phyloP scores from a whole-genome alignment of 2,113 vertebrate species.

The Notarius quadriscutis region DNA sequence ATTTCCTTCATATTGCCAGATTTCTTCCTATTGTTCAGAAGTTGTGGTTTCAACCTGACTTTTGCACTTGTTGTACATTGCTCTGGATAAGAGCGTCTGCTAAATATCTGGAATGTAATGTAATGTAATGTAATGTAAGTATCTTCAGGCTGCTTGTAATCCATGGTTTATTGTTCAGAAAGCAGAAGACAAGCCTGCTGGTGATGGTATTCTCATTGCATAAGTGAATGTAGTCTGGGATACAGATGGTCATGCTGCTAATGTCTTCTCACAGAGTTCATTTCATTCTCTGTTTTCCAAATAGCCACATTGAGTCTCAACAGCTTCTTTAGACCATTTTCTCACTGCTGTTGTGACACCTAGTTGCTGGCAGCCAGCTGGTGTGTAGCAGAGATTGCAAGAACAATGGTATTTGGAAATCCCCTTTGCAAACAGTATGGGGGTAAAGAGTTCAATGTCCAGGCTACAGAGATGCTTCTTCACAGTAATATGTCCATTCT shows the following conservation, averaged over 20 bases:
- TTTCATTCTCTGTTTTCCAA: not conserved
- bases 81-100: too few relatives aligned
- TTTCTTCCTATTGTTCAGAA: not conserved
- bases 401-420: not conserved
- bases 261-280: constrained; percentile 9
- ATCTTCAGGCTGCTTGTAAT: constrained; percentile 26
- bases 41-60: too few relatives aligned
- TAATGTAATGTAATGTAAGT: not conserved
- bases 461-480: not conserved
- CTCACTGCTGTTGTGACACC: constrained; percentile 4
- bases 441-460: not conserved
- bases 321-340: constrained; percentile 3
- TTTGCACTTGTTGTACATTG: too few relatives aligned
- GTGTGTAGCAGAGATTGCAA: not conserved
- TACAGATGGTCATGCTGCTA: constrained; percentile 12
- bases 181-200: constrained; percentile 17
- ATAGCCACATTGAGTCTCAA: constrained; percentile 1
- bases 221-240: constrained; percentile 6
- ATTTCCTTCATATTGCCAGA: constrained; percentile 1
- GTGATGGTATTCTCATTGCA: not conserved
- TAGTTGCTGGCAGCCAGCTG: constrained; percentile 5
- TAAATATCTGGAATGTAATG: too few relatives aligned
- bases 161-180: constrained; percentile 31
- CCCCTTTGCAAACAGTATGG: not conserved
- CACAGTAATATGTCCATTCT: not conserved